A percentile compares a stretch with the other conserved stretches of the same genome.
phyloP scores from a whole-genome alignment of 2,113 vertebrate species.

The Colaptes auratus region DNA sequence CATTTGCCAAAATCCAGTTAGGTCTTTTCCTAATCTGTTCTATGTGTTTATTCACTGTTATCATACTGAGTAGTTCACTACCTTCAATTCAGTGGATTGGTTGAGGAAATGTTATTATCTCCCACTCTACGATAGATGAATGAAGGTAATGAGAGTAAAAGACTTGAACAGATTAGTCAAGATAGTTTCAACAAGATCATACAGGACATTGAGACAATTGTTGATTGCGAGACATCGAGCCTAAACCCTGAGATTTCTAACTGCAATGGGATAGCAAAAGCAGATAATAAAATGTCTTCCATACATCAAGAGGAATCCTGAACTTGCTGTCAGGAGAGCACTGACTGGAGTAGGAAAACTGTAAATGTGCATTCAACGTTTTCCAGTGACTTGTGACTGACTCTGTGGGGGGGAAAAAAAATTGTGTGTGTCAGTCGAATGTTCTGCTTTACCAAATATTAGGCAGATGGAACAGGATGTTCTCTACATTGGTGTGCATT shows the following conservation, averaged over 20 bases:
- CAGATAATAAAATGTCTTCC: background rate
- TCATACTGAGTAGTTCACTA: background rate
- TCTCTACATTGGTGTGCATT: background rate
- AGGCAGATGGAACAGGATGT: background rate
- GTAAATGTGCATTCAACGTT: background rate
- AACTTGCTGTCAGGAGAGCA: background rate
- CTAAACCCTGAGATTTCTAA: background rate
- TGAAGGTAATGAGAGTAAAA: background rate
- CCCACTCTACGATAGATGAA: slow-evolving; percentile 37
- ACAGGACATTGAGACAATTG: background rate
- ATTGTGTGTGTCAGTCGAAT: background rate
- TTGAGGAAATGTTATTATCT: background rate
- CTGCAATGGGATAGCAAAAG: background rate
- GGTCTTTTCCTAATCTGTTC: background rate
- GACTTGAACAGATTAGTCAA: background rate
- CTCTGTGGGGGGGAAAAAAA: background rate
- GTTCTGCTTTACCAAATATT: background rate
- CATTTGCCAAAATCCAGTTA: background rate
- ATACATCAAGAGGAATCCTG: background rate
- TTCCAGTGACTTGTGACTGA: background rate
- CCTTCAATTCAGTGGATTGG: background rate
- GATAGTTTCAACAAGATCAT: background rate
- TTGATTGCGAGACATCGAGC: background rate
- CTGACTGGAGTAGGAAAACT: background rate
- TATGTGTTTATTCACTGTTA: background rate